A percentile compares a stretch with the other conserved stretches of the same genome.
Conservation (phyloP, 2,113 vertebrate genomes). For the Chamaetylas fuelleborni region DNA sequence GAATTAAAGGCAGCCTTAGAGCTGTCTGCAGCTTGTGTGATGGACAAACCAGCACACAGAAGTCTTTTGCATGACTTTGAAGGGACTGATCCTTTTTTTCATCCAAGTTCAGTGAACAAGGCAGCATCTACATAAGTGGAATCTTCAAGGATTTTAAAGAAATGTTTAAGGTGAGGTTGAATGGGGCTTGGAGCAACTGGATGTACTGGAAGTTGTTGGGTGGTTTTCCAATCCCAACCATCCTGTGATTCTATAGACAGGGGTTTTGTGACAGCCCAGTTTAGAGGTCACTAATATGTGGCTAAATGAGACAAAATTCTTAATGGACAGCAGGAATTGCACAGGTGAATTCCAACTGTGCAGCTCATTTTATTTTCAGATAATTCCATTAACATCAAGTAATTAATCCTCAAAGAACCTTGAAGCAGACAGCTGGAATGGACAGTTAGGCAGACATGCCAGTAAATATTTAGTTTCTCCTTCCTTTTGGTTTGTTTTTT, state of each 20-base stretch:
- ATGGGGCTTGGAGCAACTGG: background rate
- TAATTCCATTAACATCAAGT: background rate
- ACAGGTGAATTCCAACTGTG: background rate
- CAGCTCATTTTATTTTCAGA: background rate
- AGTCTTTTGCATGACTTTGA: background rate
- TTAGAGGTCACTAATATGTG: background rate
- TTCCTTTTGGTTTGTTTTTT: background rate
- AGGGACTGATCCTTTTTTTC: background rate
- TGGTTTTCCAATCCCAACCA: background rate
- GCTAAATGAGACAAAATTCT: background rate
- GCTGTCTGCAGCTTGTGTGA: background rate
- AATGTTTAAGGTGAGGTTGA: background rate
- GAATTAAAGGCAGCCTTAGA: background rate
- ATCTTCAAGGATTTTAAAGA: background rate
- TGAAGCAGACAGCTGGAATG: background rate
- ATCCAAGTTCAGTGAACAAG: background rate
- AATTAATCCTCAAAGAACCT: background rate
- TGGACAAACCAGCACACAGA: rapidly evolving
- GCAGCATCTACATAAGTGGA: background rate
- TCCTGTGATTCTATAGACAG: background rate
- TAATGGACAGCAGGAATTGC: background rate
- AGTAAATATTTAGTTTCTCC: background rate
- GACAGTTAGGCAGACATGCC: background rate
- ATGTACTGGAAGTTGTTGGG: background rate
- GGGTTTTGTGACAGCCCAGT: background rate